Evolutionary conservation across 2,797 vertebrate genomes (phyloP), one percentile per base, ranked within the genome.

Genomic region (Garrulus glandarius): DNA sequence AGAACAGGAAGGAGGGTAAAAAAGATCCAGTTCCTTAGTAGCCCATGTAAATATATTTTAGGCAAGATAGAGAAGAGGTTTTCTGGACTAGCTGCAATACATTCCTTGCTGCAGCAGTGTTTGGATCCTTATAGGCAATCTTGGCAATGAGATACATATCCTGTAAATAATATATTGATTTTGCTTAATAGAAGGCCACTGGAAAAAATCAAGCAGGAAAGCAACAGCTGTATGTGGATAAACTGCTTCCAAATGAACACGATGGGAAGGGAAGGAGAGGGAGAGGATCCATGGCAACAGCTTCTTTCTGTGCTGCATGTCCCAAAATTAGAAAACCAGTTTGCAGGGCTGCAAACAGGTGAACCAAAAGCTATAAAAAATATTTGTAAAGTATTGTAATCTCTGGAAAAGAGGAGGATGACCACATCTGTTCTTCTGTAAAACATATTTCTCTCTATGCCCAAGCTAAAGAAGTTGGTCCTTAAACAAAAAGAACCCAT

Each of bases 221-320:
- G 22, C 34, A 74, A 83, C 56, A 77, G 56, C 88, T 93, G 71
- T 79, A 86, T 76, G 15, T 64, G n/a, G 74, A 77, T 83, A 85
- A 70, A 53, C 53, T 84, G 27, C 46, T 84, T 87, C 56, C 78
- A 87, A 77, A 79, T 44, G 60, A 93, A 55, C 32, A 22, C 27
- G 70, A 20, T 49, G 22, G 19, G n/a, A 93, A 91, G 18, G 37
- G 30, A 46, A 76, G 32, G 29, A 3, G 16, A 15, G 8, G 10
- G 15, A 34, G 20, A 10, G 37, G 36, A 93, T 84, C 89, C 91
- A 91, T 77, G 64, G 72, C 82, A 96, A 96, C 90, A 92, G 69
- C 36, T 82, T 68, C 43, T 78, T 91, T 87, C 46, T 74, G 46
- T 22, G 16, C 39, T 53, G 69, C 32, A 15, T n/a, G 11, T 91